Evolutionary conservation across 2,888 invertebrate species (phyloP), one percentile per base, ranked within the genome.

Genomic region (Proisotoma minuta): DNA sequence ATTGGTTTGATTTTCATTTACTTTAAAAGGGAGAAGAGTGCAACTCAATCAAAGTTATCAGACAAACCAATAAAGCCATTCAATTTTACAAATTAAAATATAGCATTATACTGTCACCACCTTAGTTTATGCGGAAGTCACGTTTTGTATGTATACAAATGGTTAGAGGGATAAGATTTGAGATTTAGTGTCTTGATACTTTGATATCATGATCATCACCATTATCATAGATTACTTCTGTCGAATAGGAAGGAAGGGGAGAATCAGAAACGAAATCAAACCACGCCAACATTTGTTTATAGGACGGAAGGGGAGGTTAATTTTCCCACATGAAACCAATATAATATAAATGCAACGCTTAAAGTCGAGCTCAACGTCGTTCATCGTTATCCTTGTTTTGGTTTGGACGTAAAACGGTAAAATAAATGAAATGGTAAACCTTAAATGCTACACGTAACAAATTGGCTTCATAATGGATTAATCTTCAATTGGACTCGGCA

Each of bases 381-480:
- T 20, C 43, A 43, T 43, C 43, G 43, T 43, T 43, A 43, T 43
- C 43, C 43, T 43, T 43, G 43, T 43, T 43, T 43, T 12, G n/a
- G n/a, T n/a, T n/a, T n/a, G n/a, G n/a, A n/a, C n/a, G 23, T 22
- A 49, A 49, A 49, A 49, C 49, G 49, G 39, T 39, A 39, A 27
- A 54, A 54, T 27, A 28, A 52, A 52, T 24, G 28, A n/a, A 27
- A 51, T 51, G 48, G 53, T 52, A 62, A 62, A 52, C 62, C 62
- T 56, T 56, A 56, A 56, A 40, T 39, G 59, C 23, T 39, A 50
- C 57, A 60, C 49, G 61, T 66, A 58, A 60, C 63, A 64, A 66
- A 69, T 66, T 67, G 65, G 27, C 63, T 63, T 65, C 60, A 63
- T 68, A 70, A 70, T 70, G 70, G 70, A 70, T 70, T 70, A 70